Evolutionary conservation across 2,888 invertebrate genomes (phyloP).

Genomic region (Stictocephala bisonia): DNA sequence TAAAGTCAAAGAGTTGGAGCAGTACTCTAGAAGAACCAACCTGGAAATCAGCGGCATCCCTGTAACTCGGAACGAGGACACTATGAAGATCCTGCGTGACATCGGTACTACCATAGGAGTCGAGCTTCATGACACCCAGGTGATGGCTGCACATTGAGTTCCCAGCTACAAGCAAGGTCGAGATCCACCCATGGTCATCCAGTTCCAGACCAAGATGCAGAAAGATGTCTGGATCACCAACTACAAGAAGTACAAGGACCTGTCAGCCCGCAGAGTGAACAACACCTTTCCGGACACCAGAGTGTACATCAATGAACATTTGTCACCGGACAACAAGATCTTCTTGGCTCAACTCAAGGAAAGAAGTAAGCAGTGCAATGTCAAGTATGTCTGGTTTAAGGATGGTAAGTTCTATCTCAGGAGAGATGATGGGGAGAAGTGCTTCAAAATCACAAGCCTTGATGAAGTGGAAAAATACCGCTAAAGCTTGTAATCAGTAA

Average conservation of each 20-base stretch:
- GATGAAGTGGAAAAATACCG: background rate
- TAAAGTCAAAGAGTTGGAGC: background rate
- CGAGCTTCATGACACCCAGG: background rate
- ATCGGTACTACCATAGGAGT: background rate
- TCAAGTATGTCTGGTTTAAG: conserved; percentile 8
- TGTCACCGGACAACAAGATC: conserved; percentile 20
- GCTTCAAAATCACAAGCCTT: background rate
- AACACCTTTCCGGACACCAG: conserved; percentile 3
- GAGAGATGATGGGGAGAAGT: background rate
- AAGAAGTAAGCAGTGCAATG: conserved; percentile 7
- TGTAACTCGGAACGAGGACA: background rate
- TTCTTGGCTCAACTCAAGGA: conserved; percentile 16
- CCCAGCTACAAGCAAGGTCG: conserved; percentile 5
- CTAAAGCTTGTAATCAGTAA: background rate
- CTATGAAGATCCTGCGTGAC: background rate
- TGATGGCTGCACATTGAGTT: background rate
- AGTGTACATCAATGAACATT: conserved; percentile 22
- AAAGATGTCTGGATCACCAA: conserved; percentile 3
- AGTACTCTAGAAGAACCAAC: background rate
- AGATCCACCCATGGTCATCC: background rate
- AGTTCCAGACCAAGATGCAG: conserved; percentile 6
- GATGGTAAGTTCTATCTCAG: conserved; percentile 16
- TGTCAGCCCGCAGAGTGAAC: background rate
- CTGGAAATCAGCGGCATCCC: background rate
- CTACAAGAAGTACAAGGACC: background rate